Percentiles rank a stretch among this genome's conserved stretches.
These are phyloP conservation scores for Hanleya hanleyi DNA, from an alignment of 2,888 invertebrate species.

Conservation along the genomic window DNA sequence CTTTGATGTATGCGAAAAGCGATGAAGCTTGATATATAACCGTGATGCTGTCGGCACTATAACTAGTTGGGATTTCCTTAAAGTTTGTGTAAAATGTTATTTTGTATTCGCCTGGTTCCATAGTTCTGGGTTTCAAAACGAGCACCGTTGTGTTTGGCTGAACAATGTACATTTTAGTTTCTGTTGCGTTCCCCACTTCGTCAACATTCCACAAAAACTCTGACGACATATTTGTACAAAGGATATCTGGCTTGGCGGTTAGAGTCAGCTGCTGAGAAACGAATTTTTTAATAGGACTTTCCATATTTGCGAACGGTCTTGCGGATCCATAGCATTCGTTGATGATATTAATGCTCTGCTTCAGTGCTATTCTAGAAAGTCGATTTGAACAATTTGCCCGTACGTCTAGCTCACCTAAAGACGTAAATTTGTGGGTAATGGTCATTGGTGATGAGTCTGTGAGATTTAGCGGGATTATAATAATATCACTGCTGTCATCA, in stretches of 20 bases:
- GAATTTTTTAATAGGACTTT: neutral
- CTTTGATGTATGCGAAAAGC: neutral
- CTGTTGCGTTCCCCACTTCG: neutral
- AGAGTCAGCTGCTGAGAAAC: neutral
- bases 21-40: neutral
- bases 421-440: neutral
- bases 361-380: neutral
- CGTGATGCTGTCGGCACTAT: neutral
- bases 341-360: neutral
- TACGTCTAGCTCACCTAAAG: neutral
- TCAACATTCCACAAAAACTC: neutral
- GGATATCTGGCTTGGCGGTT: neutral
- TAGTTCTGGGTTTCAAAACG: neutral
- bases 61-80: neutral
- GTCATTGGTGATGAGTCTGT: no score
- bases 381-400: neutral
- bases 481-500: neutral
- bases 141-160: constrained; percentile 1
- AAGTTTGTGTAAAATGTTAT: neutral
- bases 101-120: neutral
- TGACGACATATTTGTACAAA: neutral
- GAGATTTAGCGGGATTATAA: neutral
- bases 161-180: neutral
- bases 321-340: neutral
- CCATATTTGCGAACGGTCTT: neutral